Evolutionary conservation across 2,888 invertebrate species (phyloP), one percentile per base, ranked within the genome.

Genomic region (Sthenelais limicola): DNA sequence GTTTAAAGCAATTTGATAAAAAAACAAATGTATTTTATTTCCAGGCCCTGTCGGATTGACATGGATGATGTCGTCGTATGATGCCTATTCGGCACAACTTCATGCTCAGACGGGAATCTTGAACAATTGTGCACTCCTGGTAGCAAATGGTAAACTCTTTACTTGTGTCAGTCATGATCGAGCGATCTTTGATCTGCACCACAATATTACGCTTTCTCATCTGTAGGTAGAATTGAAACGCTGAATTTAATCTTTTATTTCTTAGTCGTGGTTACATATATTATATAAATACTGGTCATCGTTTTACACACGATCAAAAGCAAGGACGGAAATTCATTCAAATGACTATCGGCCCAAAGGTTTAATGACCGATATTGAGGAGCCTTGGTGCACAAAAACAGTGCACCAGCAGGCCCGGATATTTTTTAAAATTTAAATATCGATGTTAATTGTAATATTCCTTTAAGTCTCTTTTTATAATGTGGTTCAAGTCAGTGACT

Each of bases 1-100:
- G 24, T 5, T 5, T 4, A 49, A 9, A 21, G n/a, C 24, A 49
- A 9, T 18, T 5, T 21, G n/a, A 5, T 49, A 4, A 49, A 9
- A 49, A 9, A 5, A 21, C 49, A 9, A 49, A 52, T 24, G 30
- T 24, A 28, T 21, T 21, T 24, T 21, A 28, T 30, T 21, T 24
- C 15, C 15, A 56, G 56, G 33, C 7, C 18, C 33, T 32, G 56
- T 56, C 1, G 56, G 56, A 28, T n/a, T 56, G 4, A 4, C 56
- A 12, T 56, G 56, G 56, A n/a, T 56, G 32, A n/a, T 56, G 21
- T 32, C 56, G n/a, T 32, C 2, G 18, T 56, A 56, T 56, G 56
- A 56, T 32, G 56, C 56, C 4, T 56, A 56, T 32, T 7, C 32
- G 4, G 30, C 33, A 5, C n/a, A 3, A 12, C 1, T 3, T 15